These are phyloP conservation scores for Periophthalmus modestus DNA, from an alignment of 2,113 vertebrate species.

Conservation along the genomic window DNA sequence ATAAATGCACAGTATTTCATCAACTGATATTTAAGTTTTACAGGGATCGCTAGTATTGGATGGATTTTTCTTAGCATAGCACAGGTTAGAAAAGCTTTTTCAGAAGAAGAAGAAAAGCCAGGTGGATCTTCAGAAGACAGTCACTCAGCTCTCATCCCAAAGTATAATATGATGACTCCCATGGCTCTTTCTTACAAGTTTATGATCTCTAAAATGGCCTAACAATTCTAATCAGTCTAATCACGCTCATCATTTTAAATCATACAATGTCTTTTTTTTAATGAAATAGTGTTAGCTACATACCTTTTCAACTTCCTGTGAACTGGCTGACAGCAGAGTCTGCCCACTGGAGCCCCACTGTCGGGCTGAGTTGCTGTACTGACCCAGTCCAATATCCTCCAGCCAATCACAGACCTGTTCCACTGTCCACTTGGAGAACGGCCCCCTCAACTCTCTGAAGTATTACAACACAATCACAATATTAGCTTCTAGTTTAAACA, in stretches of 20 bases:
- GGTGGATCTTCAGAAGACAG: too few relatives aligned
- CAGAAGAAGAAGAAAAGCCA: too few relatives aligned
- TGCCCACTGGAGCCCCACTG: slow-evolving; percentile 91
- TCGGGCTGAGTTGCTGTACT: slow-evolving; percentile 85
- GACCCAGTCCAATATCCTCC: slow-evolving; percentile 89
- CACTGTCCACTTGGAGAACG: slow-evolving; percentile 89
- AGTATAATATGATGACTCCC: too few relatives aligned
- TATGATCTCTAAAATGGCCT: too few relatives aligned
- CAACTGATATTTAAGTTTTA: background rate
- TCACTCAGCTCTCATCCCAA: too few relatives aligned
- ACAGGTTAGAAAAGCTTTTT: too few relatives aligned
- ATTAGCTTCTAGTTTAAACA: background rate
- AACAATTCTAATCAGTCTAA: too few relatives aligned
- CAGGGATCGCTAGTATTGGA: too few relatives aligned
- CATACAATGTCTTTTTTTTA: too few relatives aligned
- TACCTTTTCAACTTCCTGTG: slow-evolving; percentile 96
- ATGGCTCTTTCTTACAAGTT: too few relatives aligned
- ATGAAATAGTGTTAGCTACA: background rate
- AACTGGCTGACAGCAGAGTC: slow-evolving; percentile 84
- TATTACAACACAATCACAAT: background rate
- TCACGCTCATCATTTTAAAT: too few relatives aligned
- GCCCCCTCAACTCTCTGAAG: slow-evolving; percentile 75
- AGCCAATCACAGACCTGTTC: slow-evolving; percentile 94
- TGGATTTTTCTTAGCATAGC: too few relatives aligned
- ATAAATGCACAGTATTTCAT: background rate